A percentile compares a stretch with the other conserved stretches of the same genome.
phyloP scores from a whole-genome alignment of 1,140 invertebrate species.

The Diachasmimorpha longicaudata region DNA sequence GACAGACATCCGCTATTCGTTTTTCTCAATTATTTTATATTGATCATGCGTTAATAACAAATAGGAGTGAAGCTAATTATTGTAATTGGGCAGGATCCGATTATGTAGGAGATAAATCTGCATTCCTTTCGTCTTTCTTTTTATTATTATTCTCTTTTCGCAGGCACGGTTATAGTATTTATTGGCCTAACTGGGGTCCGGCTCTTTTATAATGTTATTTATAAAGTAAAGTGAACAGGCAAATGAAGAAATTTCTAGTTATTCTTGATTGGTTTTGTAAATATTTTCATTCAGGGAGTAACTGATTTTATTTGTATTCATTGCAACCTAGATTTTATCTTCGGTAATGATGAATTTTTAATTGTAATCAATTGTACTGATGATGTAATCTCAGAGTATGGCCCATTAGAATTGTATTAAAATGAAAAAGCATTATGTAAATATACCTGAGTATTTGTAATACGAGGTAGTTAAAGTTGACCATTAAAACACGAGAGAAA shows the following conservation, averaged over 20 bases:
- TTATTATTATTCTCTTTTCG: slow-evolving; percentile 12
- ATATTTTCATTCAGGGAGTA: neutral
- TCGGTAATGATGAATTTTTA: neutral
- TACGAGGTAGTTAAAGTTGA: slow-evolving; percentile 16
- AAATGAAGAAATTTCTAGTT: neutral
- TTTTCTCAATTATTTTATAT: neutral
- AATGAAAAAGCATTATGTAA: slow-evolving; percentile 20
- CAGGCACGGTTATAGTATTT: slow-evolving; percentile 52
- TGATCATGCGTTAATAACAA: neutral
- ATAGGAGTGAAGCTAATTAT: slow-evolving; percentile 21
- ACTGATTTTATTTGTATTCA: neutral
- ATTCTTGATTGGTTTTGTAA: neutral
- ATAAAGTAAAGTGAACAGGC: slow-evolving; percentile 26
- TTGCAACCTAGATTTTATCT: too few species aligned
- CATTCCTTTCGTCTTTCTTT: neutral
- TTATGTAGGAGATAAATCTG: slow-evolving; percentile 6
- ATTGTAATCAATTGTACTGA: neutral
- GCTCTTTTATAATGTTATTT: slow-evolving; percentile 43
- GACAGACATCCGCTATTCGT: neutral
- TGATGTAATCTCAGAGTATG: neutral
- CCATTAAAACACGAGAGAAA: slow-evolving; percentile 4
- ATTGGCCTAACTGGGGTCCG: slow-evolving; percentile 44
- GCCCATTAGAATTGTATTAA: neutral
- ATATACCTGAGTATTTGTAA: slow-evolving; percentile 26
- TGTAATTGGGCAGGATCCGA: slow-evolving; percentile 55